Evolutionary conservation across 2,113 vertebrate genomes (phyloP).

Genomic region (Oplegnathus fasciatus): DNA sequence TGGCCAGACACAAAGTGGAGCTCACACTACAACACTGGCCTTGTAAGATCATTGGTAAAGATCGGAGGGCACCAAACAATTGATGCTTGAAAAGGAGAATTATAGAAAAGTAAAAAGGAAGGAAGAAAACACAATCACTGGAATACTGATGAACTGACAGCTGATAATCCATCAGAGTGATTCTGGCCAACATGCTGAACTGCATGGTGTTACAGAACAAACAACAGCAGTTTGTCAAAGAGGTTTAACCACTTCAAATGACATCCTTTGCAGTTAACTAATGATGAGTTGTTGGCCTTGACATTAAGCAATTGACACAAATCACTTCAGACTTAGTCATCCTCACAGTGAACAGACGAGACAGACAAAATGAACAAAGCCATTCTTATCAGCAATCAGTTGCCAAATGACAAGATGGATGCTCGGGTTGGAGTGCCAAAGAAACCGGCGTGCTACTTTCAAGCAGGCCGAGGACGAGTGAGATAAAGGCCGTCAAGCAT

Average conservation of each 20-base stretch:
- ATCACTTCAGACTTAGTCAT: conserved; percentile 72
- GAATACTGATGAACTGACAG: conserved; percentile 11
- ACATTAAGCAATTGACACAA: conserved; percentile 68
- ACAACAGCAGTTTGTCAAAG: conserved; percentile 46
- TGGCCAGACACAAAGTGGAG: conserved; percentile 1
- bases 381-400: conserved; percentile 69
- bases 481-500: conserved; percentile 73
- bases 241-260: conserved; percentile 63
- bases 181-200: conserved; percentile 19
- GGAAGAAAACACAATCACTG: neutral
- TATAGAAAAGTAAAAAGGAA: neutral
- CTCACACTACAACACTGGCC: conserved; percentile 15
- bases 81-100: neutral
- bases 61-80: neutral
- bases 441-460: conserved; percentile 68
- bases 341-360: conserved; percentile 69
- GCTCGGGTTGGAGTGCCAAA: conserved; percentile 51
- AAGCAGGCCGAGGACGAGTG: conserved; percentile 48
- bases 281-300: conserved; percentile 73
- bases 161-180: conserved; percentile 4
- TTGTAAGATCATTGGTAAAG: conserved; percentile 12
- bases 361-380: conserved; percentile 71
- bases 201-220: conserved; percentile 36
- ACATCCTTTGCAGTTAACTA: conserved; percentile 63
- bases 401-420: conserved; percentile 67